These are phyloP conservation scores for Actenoides lindsayi DNA, from an alignment of 2,113 vertebrate species.

Conservation along the genomic window DNA sequence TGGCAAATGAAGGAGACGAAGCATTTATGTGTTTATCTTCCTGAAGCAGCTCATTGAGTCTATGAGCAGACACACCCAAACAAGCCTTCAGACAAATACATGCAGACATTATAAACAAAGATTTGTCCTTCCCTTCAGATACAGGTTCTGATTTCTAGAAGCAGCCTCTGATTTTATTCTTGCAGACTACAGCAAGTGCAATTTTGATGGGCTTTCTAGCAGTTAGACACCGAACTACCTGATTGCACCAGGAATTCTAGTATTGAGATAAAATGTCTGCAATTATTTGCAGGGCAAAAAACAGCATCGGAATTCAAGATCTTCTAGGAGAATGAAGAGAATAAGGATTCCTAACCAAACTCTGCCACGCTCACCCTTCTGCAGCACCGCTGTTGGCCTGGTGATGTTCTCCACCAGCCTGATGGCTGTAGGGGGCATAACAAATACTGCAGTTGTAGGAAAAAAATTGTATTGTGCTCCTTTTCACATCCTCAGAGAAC, in stretches of 20 bases:
- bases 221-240: background rate
- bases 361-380: rapidly evolving
- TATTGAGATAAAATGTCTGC: background rate
- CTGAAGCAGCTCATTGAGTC: background rate
- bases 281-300: background rate
- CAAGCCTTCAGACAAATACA: constrained; percentile 19
- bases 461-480: background rate
- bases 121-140: constrained; percentile 7
- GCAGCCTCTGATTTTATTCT: background rate
- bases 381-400: background rate
- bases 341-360: background rate
- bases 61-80: background rate
- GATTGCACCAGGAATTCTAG: background rate
- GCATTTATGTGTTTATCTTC: constrained; percentile 29
- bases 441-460: background rate
- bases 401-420: background rate
- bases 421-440: background rate
- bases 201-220: background rate
- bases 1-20: constrained; percentile 15
- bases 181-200: background rate
- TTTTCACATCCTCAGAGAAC: background rate
- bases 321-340: background rate
- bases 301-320: background rate
- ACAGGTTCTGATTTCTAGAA: constrained; percentile 4
- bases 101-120: background rate